Evolutionary conservation across 2,888 invertebrate genomes (phyloP), one percentile per base, ranked within the genome.

Genomic region (Trachelus iudaicus): DNA sequence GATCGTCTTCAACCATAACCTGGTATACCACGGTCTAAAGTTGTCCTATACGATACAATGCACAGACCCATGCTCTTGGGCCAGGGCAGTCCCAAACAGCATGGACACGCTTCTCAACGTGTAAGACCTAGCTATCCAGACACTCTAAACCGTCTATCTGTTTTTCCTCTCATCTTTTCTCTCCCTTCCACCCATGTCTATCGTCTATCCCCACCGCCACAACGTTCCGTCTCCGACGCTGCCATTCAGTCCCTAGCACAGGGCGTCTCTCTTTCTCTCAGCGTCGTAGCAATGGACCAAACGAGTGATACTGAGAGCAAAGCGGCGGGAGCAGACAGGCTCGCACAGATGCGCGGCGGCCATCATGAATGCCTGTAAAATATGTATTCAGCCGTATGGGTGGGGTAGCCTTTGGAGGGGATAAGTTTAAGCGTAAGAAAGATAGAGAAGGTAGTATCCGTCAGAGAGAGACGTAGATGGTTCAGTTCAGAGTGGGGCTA

Each of bases 281-380:
- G 31, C 71, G 13, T 71, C 31, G 71, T 71, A 71, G 71, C 71
- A 73, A 69, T 76, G 73, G 78, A 77, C 78, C 82, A 80, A 82
- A 80, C 83, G 84, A 86, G 81, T 85, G 85, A 87, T 83, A 83
- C 85, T 85, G 85, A 82, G 83, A 81, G 83, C 82, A 76, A 76
- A 69, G 76, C 76, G 80, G 81, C 83, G 82, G 81, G 77, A 83
- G 83, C 87, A 88, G 89, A 90, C 90, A 89, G 89, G 90, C 90
- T 90, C 88, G 88, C 89, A 90, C 90, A 91, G 90, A 90, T 90
- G 90, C 89, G 88, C 89, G 91, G 91, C 91, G 90, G 91, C 91
- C 91, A 91, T 91, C 91, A 91, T 91, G 91, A 91, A 91, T 91
- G 90, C 87, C 89, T 88, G 91, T 91, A 88, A 91, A 91, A 91